phyloP scores from a whole-genome alignment of 2,888 invertebrate species.

The Cheilosia urbana region DNA sequence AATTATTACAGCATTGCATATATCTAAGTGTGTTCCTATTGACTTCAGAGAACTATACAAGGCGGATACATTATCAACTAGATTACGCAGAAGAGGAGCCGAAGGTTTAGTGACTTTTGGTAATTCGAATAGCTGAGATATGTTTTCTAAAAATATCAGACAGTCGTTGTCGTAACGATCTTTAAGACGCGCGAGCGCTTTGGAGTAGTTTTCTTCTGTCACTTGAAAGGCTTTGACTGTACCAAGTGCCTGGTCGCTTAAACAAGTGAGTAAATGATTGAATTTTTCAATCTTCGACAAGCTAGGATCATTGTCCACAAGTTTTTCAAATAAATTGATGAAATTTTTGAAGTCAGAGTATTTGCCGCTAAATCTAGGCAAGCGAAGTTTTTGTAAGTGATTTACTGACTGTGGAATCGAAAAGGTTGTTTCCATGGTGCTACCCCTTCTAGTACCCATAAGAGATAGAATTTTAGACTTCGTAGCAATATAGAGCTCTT shows the following conservation, averaged over 20 bases:
- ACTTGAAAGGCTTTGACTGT: slow-evolving; percentile 43
- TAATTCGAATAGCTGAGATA: slow-evolving; percentile 15
- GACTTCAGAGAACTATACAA: slow-evolving; percentile 21
- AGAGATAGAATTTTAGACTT: not conserved
- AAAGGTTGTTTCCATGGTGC: slow-evolving; percentile 6
- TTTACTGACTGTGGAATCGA: slow-evolving; percentile 19
- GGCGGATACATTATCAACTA: slow-evolving; percentile 25
- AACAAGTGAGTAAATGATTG: slow-evolving; percentile 43
- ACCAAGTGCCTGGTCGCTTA: slow-evolving; percentile 13
- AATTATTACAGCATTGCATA: slow-evolving; percentile 29
- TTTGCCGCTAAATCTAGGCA: slow-evolving; percentile 40
- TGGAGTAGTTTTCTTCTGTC: slow-evolving; percentile 23
- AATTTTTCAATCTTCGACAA: slow-evolving; percentile 55
- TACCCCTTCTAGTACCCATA: not conserved
- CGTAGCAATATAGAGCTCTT: no score
- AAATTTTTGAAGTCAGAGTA: slow-evolving; percentile 55
- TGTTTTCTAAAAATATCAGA: slow-evolving; percentile 37
- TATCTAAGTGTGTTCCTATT: not conserved
- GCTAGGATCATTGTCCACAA: slow-evolving; percentile 26
- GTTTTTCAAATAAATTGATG: slow-evolving; percentile 33
- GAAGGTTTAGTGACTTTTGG: slow-evolving; percentile 1
- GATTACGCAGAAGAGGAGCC: not conserved
- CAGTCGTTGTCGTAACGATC: slow-evolving; percentile 41
- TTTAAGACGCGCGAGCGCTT: slow-evolving; percentile 15
- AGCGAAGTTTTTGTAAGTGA: slow-evolving; percentile 35